Evolutionary conservation across 2,797 vertebrate genomes (phyloP).

Genomic region (Ptychadena robeensis): DNA sequence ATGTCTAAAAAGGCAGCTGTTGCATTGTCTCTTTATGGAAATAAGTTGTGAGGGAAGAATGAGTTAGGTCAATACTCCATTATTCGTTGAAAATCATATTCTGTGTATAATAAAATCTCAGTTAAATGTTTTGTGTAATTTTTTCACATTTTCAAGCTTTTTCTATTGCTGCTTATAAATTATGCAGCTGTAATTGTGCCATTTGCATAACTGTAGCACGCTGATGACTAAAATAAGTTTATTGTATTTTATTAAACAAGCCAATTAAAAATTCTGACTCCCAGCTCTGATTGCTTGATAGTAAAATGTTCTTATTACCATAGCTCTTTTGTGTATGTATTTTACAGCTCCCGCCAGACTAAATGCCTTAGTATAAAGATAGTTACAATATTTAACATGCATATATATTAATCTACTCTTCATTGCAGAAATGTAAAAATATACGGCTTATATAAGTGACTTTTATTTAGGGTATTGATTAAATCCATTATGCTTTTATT

Average conservation of each 20-base stretch:
- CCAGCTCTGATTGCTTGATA: slow-evolving; percentile 61
- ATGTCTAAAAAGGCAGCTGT: slow-evolving; percentile 34
- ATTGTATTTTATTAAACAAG: slow-evolving; percentile 86
- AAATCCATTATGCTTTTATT: not conserved
- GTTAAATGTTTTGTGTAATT: slow-evolving; percentile 67
- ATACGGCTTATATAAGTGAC: not conserved
- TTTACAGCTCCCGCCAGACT: slow-evolving; percentile 55
- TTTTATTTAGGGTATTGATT: not conserved
- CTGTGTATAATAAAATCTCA: slow-evolving; percentile 68
- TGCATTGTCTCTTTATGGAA: slow-evolving; percentile 53
- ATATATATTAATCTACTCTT: slow-evolving; percentile 62
- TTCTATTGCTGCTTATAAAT: slow-evolving; percentile 74
- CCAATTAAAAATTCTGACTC: slow-evolving; percentile 74
- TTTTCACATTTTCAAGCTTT: slow-evolving; percentile 65
- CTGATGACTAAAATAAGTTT: slow-evolving; percentile 75
- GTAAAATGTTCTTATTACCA: slow-evolving; percentile 60
- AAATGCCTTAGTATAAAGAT: slow-evolving; percentile 61
- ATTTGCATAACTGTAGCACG: slow-evolving; percentile 82
- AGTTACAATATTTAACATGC: slow-evolving; percentile 62
- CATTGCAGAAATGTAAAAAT: slow-evolving; percentile 47
- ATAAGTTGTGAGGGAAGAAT: slow-evolving; percentile 45
- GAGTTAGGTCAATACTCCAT: slow-evolving; percentile 67
- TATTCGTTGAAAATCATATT: slow-evolving; percentile 66
- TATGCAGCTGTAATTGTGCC: slow-evolving; percentile 77
- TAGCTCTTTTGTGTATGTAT: slow-evolving; percentile 57